Base-by-base conservation (phyloP, 1,140 invertebrate genomes). In the Leptoteleia sp. region DNA sequence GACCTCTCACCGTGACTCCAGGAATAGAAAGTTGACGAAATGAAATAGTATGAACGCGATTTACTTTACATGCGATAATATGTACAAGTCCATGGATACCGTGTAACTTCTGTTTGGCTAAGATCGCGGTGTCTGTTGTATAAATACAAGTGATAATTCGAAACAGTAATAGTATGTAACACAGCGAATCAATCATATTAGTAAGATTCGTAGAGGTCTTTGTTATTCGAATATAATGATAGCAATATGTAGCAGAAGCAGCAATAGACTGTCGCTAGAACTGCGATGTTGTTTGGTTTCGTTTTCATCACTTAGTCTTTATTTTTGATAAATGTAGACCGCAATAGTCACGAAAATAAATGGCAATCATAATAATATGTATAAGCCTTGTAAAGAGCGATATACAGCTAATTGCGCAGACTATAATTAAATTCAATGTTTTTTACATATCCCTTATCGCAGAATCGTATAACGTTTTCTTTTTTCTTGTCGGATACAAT, bases 401-500 rank as follows among this genome's bases (percentile, higher is more conserved):
- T 87, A 85, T 84, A 86, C 82, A 85, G 67, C 81, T 85, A 87
- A 68, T 16, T 47, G 48, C 40, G 64, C 13, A 17, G 13, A 27
- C 73, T 43, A 43, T 35, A 48, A 52, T 75, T 83, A 79, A 57
- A 75, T 47, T 78, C 7, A 15, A 7, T 54, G 59, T 38, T 82
- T 82, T 86, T 82, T 86, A 86, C 83, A 87, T 33, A 43, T 71
- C 16, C 42, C 82, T 86, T 82, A 81, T 70, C 59, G 50, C 47
- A 70, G 72, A 82, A 83, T 80, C 81, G 84, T 84, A 79, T 81
- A 82, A 83, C 71, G 35, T 77, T 79, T 82, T 70, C 25, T 17
- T 17, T 40, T 17, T 22, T 27, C 22, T 31, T 37, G 12, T 38
- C 59, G 76, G 71, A 54, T 80, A 67, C 31, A 59, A 77, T 83